phyloP scores from a whole-genome alignment of 2,113 vertebrate genomes.

The Laticauda colubrina region DNA sequence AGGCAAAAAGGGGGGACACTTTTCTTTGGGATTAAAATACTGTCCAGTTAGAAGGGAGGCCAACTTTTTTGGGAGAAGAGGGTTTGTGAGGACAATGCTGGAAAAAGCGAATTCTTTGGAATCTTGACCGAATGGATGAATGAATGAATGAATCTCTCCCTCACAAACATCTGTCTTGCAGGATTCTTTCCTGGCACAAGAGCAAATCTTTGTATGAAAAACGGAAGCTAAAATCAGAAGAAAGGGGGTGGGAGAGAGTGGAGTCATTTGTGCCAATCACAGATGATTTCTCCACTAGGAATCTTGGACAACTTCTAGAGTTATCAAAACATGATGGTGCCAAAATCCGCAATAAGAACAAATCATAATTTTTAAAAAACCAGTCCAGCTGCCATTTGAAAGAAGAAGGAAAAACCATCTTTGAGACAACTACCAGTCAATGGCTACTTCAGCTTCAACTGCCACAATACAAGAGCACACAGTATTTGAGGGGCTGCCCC shows the following conservation, averaged over 20 bases:
- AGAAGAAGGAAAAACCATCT: no score
- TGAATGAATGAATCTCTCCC: no score
- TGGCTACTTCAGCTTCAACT: no score
- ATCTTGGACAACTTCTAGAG: not conserved
- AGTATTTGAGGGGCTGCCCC: no score
- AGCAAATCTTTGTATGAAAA: not conserved
- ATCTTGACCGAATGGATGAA: not conserved
- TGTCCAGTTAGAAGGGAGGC: not conserved
- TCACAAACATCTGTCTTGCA: not conserved
- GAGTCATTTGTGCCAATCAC: not conserved
- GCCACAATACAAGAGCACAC: no score
- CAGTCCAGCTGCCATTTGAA: no score
- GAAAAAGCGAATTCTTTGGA: not conserved
- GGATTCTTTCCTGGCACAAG: not conserved
- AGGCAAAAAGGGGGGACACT: not conserved
- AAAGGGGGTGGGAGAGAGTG: not conserved
- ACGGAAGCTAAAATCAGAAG: not conserved
- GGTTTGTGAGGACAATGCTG: not conserved
- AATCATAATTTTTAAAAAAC: no score
- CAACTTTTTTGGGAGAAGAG: not conserved
- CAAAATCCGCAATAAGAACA: not conserved
- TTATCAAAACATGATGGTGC: not conserved
- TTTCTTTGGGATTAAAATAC: constrained; percentile 47
- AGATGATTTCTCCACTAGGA: not conserved
- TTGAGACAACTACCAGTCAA: no score